phyloP scores from a whole-genome alignment of 2,888 invertebrate genomes.

The Aphodius granarius region DNA sequence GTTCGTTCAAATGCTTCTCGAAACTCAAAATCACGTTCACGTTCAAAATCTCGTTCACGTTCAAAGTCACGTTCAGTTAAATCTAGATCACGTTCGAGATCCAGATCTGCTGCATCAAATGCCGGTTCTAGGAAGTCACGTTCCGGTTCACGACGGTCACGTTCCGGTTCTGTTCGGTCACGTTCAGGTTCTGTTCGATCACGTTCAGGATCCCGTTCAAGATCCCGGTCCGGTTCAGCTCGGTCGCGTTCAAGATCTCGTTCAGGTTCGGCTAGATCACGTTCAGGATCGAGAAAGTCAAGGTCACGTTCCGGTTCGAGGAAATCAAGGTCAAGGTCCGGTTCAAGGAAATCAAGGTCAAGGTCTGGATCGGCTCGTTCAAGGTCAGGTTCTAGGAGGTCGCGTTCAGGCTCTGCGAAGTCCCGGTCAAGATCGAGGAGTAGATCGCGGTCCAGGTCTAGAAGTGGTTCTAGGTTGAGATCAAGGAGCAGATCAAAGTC shows the following conservation, averaged over 20 bases:
- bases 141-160: conserved; percentile 37
- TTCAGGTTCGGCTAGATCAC: conserved; percentile 27
- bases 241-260: conserved; percentile 13
- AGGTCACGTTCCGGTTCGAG: conserved; percentile 20
- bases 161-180: conserved; percentile 43
- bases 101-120: conserved; percentile 43
- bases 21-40: conserved; percentile 31
- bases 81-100: conserved; percentile 40
- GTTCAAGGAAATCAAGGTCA: conserved; percentile 33
- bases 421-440: conserved; percentile 41
- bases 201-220: conserved; percentile 36
- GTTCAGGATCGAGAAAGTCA: conserved; percentile 19
- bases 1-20: conserved; percentile 30
- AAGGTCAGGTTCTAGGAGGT: conserved; percentile 31
- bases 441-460: conserved; percentile 10
- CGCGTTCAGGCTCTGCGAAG: conserved; percentile 30
- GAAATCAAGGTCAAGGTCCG: conserved; percentile 27
- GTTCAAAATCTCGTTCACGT: conserved; percentile 27
- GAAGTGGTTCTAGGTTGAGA: conserved; percentile 13
- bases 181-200: conserved; percentile 44
- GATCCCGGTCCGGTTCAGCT: conserved; percentile 33
- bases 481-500: conserved; percentile 38
- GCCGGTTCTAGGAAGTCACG: conserved; percentile 40
- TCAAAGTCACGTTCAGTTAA: conserved; percentile 24
- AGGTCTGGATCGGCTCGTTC: conserved; percentile 38